Conservation (phyloP, 2,797 vertebrate genomes). For the Salarias fasciatus region DNA sequence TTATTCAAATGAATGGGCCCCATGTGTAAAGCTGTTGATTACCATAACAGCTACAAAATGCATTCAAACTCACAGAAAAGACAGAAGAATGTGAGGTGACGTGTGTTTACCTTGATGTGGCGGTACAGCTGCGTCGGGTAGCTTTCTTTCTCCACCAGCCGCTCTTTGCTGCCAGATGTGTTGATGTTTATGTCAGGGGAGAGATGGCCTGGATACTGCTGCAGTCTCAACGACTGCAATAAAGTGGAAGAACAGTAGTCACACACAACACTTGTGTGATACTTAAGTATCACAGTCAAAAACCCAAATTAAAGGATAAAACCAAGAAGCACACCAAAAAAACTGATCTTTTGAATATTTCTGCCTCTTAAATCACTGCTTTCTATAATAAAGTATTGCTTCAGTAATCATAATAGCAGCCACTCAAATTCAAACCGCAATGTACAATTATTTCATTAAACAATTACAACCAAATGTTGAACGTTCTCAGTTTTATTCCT, state of each 20-base stretch:
- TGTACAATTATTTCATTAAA: neutral
- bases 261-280: neutral
- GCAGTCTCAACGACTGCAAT: constrained; percentile 89
- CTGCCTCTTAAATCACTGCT: too few species aligned
- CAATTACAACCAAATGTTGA: neutral
- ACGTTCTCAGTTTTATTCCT: neutral
- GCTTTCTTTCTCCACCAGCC: constrained; percentile 90
- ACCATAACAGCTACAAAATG: too few species aligned
- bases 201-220: constrained; percentile 88
- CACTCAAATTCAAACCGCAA: neutral
- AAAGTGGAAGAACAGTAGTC: constrained; percentile 6
- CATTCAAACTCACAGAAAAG: too few species aligned
- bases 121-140: constrained; percentile 95
- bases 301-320: neutral
- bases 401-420: neutral
- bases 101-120: constrained; percentile 92
- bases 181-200: constrained; percentile 93
- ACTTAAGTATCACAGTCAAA: neutral
- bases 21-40: too few species aligned
- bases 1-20: too few species aligned
- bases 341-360: too few species aligned
- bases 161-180: constrained; percentile 89
- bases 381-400: neutral
- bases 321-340: too few species aligned
- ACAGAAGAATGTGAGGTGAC: too few species aligned